Evolutionary conservation across 2,113 vertebrate genomes (phyloP), one percentile per base, ranked within the genome.

Genomic region (Junco hyemalis): DNA sequence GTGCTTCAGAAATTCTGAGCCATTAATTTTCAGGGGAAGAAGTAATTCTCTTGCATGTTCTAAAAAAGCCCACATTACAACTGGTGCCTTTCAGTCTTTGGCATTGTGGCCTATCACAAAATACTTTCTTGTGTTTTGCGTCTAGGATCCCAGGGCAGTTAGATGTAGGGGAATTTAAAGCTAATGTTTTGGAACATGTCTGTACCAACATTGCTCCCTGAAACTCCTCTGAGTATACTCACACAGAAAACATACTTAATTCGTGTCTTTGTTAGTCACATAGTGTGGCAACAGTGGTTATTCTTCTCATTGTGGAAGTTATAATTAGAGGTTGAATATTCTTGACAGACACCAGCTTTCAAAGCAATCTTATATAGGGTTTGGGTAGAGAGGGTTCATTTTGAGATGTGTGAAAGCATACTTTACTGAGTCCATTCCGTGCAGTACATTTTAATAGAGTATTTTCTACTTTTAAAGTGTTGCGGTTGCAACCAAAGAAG

Each of bases 361-460:
- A 4, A 57, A 88, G 38, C 17, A 74, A 19, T 44, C 9, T 63
- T 73, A 40, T 11, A 1, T 0, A 31, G n/a, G 25, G 3, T 66
- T 92, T 25, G 31, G 8, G 16, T 84, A 59, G 47, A 10, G 17
- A 38, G 16, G 8, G 14, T 51, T 93, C 35, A 8, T 59, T 94
- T 69, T 65, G 66, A 60, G n/a, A 76, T 5, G 2, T 44, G 9
- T 2, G 1, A 44, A 53, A 79, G 14, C 1, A 0, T 25, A 10
- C 3, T 60, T 86, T 44, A 36, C 22, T 2, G 8, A 64, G 19
- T 74, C 36, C 15, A 1, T 80, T 88, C 68, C 36, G 12, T 69
- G 36, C 4, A 2, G 11, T 77, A 22, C 12, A 22, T 77, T 72
- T 71, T 57, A 82, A 64, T 44, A 47, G 22, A 0, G 0, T 73